phyloP scores from a whole-genome alignment of 2,797 vertebrate species.

The Sebastes trivittatus region DNA sequence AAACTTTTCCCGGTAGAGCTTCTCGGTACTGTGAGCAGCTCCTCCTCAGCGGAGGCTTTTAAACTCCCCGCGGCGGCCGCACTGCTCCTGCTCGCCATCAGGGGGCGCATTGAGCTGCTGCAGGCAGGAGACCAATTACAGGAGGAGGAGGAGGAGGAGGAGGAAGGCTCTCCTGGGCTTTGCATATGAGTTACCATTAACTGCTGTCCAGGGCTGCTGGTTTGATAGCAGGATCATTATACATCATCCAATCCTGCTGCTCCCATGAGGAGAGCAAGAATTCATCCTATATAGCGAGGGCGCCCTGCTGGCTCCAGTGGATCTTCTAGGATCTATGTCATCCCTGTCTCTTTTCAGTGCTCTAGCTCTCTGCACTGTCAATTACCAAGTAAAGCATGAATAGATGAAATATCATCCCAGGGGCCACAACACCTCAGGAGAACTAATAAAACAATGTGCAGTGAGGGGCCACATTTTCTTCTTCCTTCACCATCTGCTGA shows the following conservation, averaged over 20 bases:
- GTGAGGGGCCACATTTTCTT: background rate
- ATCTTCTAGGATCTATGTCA: slow-evolving; percentile 6
- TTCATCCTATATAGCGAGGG: slow-evolving; percentile 16
- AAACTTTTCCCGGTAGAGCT: slow-evolving; percentile 69
- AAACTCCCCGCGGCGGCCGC: slow-evolving; percentile 66
- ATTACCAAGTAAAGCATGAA: slow-evolving; percentile 33
- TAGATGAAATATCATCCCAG: slow-evolving; percentile 4
- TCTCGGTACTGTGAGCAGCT: slow-evolving; percentile 57
- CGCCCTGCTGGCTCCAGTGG: slow-evolving; percentile 11
- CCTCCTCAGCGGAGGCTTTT: slow-evolving; percentile 77
- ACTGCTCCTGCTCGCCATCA: slow-evolving; percentile 43
- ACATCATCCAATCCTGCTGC: slow-evolving; percentile 33
- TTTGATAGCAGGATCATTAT: slow-evolving; percentile 43
- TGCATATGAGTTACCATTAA: slow-evolving; percentile 42
- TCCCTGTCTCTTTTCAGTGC: background rate
- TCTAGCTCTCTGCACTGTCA: slow-evolving; percentile 3
- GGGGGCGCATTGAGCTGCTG: slow-evolving; percentile 65
- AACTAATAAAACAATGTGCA: background rate
- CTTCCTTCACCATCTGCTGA: slow-evolving; percentile 1
- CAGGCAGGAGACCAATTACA: slow-evolving; percentile 39
- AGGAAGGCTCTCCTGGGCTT: slow-evolving; percentile 24
- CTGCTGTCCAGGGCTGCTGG: slow-evolving; percentile 33
- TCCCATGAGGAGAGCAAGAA: slow-evolving; percentile 19
- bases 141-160: background rate
- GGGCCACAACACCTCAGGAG: background rate